Evolutionary conservation across 2,888 invertebrate genomes (phyloP), one percentile per base, ranked within the genome.

Genomic region (Tuta absoluta): DNA sequence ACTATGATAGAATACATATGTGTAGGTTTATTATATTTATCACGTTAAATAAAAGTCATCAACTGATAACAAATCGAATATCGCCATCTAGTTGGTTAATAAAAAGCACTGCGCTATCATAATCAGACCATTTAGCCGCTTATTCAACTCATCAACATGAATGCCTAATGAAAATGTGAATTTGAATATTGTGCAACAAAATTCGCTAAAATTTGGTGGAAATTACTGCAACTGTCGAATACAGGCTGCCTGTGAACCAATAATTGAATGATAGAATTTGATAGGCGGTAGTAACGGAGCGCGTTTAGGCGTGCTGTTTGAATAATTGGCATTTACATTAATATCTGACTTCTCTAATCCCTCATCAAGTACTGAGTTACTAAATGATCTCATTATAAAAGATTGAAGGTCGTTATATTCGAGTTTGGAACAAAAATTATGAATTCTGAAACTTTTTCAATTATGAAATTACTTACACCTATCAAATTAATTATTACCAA

Each of bases 131-230:
- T 84, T 85, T 81, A 79, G 73, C 77, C 73, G 74, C 76, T 81
- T 80, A 85, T 84, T 84, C 79, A 81, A 77, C 76, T 76, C 79
- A 73, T 80, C 80, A 84, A 80, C 80, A 79, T 81, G 80, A 84
- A 85, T 82, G 78, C 78, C 79, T 85, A 85, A 86, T 85, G 83
- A 81, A 83, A 85, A 81, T 77, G 75, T 72, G 69, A 82, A 56
- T 87, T 86, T 84, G 82, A 87, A 87, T 86, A 86, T 79, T 80
- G 80, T 75, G 78, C 76, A 77, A 81, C 79, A 75, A 78, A 82
- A 82, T 84, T 77, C 28, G 33, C 14, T 73, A 80, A 76, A 81
- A 82, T 80, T 81, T 75, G 74, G 78, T 75, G 73, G 72, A 73
- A 75, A 76, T 75, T 72, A 72, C 73, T 70, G 65, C 56, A 66